Conservation (phyloP, 1,140 invertebrate species). For the Bathynomus jamesi region DNA sequence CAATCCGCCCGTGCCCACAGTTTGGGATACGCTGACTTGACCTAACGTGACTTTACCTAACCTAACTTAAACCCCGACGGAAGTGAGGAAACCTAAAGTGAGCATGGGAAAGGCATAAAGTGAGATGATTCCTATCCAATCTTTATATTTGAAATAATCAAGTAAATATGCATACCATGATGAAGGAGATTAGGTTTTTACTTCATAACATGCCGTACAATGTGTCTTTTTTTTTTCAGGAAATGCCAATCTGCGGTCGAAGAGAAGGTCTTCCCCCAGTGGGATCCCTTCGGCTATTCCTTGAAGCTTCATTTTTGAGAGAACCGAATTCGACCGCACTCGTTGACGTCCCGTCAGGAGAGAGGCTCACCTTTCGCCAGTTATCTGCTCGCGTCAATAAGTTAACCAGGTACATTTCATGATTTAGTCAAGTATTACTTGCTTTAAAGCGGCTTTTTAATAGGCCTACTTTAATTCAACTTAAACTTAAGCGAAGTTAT, state of each 20-base stretch:
- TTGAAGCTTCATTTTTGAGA: not conserved
- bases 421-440: not conserved
- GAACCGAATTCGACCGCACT: not conserved
- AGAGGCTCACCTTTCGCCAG: not conserved
- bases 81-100: no score
- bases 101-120: no score
- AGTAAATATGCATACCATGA: no score
- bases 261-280: not conserved
- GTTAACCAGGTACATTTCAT: not conserved
- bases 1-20: no score
- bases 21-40: no score
- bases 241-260: not conserved
- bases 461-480: not conserved
- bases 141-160: no score
- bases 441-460: not conserved
- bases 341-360: not conserved
- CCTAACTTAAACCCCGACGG: no score
- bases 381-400: not conserved
- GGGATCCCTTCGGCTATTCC: not conserved
- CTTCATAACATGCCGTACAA: no score
- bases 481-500: not conserved
- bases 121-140: no score
- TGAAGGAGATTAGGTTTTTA: no score
- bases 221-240: not conserved
- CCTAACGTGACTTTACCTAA: no score